Evolutionary conservation across 2,113 vertebrate species (phyloP).

Genomic region (Erythrocercus mccallii): DNA sequence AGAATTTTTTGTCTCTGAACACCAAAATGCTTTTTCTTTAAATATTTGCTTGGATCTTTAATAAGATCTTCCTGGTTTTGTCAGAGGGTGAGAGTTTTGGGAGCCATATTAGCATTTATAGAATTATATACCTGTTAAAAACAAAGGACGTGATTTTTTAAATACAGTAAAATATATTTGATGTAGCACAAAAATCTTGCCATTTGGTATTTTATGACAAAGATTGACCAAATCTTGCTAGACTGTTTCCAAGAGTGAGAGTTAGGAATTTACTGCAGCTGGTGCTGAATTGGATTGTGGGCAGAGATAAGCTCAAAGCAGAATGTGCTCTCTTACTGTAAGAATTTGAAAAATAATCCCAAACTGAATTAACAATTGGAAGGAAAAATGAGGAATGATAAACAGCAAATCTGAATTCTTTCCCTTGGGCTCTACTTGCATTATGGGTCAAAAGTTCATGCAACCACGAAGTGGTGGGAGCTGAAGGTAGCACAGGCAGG

Average conservation of each 20-base stretch:
- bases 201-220: neutral
- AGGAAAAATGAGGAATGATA: neutral
- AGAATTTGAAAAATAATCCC: neutral
- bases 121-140: neutral
- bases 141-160: neutral
- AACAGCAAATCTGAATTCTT: neutral
- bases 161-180: neutral
- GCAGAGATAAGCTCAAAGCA: neutral
- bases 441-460: neutral
- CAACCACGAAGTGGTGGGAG: neutral
- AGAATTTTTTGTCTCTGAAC: neutral
- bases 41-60: constrained; percentile 13
- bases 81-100: neutral
- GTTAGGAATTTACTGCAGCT: neutral
- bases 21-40: constrained; percentile 12
- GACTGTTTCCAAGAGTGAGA: neutral
- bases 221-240: neutral
- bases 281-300: neutral
- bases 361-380: neutral
- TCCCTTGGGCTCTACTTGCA: neutral
- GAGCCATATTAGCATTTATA: neutral
- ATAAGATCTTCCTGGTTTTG: neutral
- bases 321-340: neutral
- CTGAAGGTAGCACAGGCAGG: neutral
- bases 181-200: neutral